These are phyloP conservation scores for Charanyca ferruginea DNA, from an alignment of 2,888 invertebrate genomes.

Conservation along the genomic window DNA sequence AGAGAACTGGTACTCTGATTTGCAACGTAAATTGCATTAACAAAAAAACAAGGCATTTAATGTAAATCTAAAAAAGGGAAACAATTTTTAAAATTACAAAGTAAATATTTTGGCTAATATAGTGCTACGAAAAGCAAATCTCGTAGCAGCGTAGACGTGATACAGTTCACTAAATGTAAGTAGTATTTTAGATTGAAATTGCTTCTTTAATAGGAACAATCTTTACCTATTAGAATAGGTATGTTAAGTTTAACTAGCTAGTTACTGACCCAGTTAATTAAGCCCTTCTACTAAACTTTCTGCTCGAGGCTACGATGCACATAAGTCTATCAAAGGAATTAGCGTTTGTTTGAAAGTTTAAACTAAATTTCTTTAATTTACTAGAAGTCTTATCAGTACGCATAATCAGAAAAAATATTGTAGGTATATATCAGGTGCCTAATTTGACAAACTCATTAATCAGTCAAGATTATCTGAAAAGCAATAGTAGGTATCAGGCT, in stretches of 20 bases:
- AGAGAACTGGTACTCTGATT: not conserved
- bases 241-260: not conserved
- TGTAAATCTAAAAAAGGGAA: not conserved
- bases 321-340: not conserved
- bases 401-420: constrained; percentile 49
- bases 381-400: constrained; percentile 31
- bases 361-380: constrained; percentile 9
- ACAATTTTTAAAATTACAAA: not conserved
- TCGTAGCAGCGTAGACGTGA: constrained; percentile 38
- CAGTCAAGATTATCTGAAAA: constrained; percentile 52
- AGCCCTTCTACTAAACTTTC: too few relatives aligned
- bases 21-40: not conserved
- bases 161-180: not conserved
- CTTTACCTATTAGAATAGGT: not conserved
- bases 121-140: constrained; percentile 11
- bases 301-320: not conserved
- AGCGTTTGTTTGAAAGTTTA: not conserved
- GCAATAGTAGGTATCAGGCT: constrained; percentile 50
- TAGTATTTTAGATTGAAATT: not conserved
- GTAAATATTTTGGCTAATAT: not conserved
- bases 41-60: not conserved
- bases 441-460: constrained; percentile 51
- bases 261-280: not conserved
- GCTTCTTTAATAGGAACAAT: not conserved
- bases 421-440: constrained; percentile 28